Evolutionary conservation across 2,797 vertebrate species (phyloP).

Genomic region (Amblyopsis hoosieri): DNA sequence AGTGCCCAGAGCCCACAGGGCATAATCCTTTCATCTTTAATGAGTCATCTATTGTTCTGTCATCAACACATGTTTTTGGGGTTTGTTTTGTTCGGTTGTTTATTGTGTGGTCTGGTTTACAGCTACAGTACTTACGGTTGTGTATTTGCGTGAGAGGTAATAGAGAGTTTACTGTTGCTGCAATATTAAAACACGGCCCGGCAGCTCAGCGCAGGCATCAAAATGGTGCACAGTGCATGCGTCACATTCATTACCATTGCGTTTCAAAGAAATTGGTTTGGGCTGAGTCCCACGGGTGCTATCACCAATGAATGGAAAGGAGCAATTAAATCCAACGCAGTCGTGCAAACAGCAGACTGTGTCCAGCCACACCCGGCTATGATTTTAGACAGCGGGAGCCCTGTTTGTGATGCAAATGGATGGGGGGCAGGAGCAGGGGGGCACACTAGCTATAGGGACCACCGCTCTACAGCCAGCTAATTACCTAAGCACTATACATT

Average conservation of each 20-base stretch:
- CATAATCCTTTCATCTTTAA: conserved; percentile 33
- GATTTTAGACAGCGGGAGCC: conserved; percentile 57
- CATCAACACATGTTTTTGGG: conserved; percentile 44
- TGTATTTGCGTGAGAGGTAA: conserved; percentile 27
- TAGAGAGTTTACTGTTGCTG: conserved; percentile 34
- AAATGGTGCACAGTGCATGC: conserved; percentile 59
- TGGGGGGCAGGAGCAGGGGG: conserved; percentile 28
- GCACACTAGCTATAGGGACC: not conserved
- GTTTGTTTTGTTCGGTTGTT: conserved; percentile 24
- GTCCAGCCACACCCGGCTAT: conserved; percentile 44
- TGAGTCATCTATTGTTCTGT: conserved; percentile 42
- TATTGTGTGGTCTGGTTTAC: not conserved
- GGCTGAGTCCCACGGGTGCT: conserved; percentile 62
- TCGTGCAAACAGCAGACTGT: conserved; percentile 59
- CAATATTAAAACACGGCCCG: conserved; percentile 51
- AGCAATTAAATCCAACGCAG: conserved; percentile 63
- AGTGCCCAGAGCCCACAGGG: conserved; percentile 25
- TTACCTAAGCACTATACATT: conserved; percentile 60
- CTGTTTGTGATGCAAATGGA: conserved; percentile 70
- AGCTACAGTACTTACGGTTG: not conserved
- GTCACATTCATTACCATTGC: conserved; percentile 58
- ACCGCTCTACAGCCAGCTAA: conserved; percentile 49
- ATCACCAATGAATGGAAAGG: conserved; percentile 59
- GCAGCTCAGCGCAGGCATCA: conserved; percentile 30
- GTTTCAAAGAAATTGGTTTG: conserved; percentile 66